phyloP scores from a whole-genome alignment of 2,888 invertebrate genomes.

The Zaprionus lineosus region DNA sequence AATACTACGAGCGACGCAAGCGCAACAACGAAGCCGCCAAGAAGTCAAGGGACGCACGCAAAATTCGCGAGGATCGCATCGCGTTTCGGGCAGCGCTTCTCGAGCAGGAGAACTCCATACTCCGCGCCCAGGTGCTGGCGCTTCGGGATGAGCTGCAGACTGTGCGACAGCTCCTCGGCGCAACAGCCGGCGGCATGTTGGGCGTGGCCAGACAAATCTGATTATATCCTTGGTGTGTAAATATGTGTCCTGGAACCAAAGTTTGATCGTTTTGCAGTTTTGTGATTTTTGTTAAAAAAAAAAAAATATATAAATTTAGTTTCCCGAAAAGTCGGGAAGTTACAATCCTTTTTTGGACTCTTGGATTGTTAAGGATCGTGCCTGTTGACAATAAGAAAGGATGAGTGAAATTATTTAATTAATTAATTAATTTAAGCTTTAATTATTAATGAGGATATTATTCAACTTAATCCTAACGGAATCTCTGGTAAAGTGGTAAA shows the following conservation, averaged over 20 bases:
- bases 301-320: too few relatives aligned
- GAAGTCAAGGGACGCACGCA: constrained; percentile 93
- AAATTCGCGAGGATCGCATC: constrained; percentile 94
- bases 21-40: constrained; percentile 96
- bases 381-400: too few relatives aligned
- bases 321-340: too few relatives aligned
- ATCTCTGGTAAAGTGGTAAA: too few relatives aligned
- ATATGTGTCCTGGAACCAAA: constrained; percentile 23
- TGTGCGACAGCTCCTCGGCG: constrained; percentile 76
- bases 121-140: constrained; percentile 91
- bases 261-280: constrained; percentile 25
- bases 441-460: too few relatives aligned
- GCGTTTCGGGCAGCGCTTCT: constrained; percentile 92
- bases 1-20: constrained; percentile 93
- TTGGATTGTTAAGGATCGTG: too few relatives aligned
- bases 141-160: constrained; percentile 87
- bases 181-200: constrained; percentile 58
- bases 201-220: constrained; percentile 54
- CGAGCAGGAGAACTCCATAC: constrained; percentile 93
- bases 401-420: too few relatives aligned
- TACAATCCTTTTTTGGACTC: too few relatives aligned
- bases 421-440: too few relatives aligned
- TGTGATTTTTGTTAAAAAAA: constrained; percentile 49
- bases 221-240: constrained; percentile 32
- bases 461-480: too few relatives aligned